Conservation (phyloP, 2,888 invertebrate species). For the Thera britannica region DNA sequence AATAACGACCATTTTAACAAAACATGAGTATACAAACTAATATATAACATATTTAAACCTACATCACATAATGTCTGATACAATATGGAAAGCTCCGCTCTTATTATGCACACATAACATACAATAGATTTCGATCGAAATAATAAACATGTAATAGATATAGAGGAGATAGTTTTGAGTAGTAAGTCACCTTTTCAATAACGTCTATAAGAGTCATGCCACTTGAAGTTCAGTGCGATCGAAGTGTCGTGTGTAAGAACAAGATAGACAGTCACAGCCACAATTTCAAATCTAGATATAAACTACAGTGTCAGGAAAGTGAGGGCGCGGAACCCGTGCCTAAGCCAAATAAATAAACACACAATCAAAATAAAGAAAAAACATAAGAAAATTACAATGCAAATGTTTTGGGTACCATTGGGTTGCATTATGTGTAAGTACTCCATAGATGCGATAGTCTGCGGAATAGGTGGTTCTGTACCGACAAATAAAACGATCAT, state of each 20-base stretch:
- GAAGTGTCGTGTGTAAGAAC: conserved; percentile 45
- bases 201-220: conserved; percentile 70
- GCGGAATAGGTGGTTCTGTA: conserved; percentile 83
- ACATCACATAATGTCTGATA: conserved; percentile 60
- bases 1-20: conserved; percentile 50
- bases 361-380: conserved; percentile 53
- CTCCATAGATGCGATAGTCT: conserved; percentile 82
- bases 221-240: conserved; percentile 43
- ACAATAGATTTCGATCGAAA: conserved; percentile 60
- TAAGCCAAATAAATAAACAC: conserved; percentile 50
- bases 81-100: conserved; percentile 74
- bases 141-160: conserved; percentile 66
- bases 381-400: conserved; percentile 67
- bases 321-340: conserved; percentile 52
- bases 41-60: conserved; percentile 50
- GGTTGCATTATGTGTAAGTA: conserved; percentile 83
- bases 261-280: conserved; percentile 79
- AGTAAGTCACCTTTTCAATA: conserved; percentile 88
- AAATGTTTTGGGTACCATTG: conserved; percentile 79
- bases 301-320: conserved; percentile 55
- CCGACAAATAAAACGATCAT: conserved; percentile 80
- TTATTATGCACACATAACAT: conserved; percentile 70
- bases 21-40: conserved; percentile 41
- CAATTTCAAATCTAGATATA: conserved; percentile 66
- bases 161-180: conserved; percentile 87